phyloP scores from a whole-genome alignment of 2,797 vertebrate species.

The Acanthurus tractus region DNA sequence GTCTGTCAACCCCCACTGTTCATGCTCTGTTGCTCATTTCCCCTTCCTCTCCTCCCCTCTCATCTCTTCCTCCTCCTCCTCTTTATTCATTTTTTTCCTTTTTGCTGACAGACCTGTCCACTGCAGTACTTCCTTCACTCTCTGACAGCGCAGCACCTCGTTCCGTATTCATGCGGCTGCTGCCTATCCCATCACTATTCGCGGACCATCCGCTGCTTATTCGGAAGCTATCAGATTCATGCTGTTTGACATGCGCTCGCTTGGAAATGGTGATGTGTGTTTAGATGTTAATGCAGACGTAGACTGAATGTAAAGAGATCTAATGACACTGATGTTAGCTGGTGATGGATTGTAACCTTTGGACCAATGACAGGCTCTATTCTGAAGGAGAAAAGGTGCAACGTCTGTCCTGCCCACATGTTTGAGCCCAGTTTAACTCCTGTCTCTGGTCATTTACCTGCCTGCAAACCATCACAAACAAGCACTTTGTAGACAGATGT shows the following conservation, averaged over 20 bases:
- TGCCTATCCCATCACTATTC: slow-evolving; percentile 57
- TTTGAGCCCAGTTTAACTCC: slow-evolving; percentile 29
- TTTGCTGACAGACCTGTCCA: slow-evolving; percentile 65
- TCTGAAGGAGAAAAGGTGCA: slow-evolving; percentile 22
- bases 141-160: slow-evolving; percentile 40
- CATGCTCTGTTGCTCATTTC: slow-evolving; percentile 70
- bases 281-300: slow-evolving; percentile 55
- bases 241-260: slow-evolving; percentile 49
- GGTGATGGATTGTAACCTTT: slow-evolving; percentile 67
- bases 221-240: slow-evolving; percentile 51
- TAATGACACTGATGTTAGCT: slow-evolving; percentile 26
- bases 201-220: slow-evolving; percentile 42
- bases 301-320: slow-evolving; percentile 47
- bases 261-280: slow-evolving; percentile 36
- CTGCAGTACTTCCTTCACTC: slow-evolving; percentile 58
- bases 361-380: slow-evolving; percentile 36
- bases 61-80: slow-evolving; percentile 42
- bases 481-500: slow-evolving; percentile 1
- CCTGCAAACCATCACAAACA: slow-evolving; percentile 1
- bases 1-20: slow-evolving; percentile 60
- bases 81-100: slow-evolving; percentile 34
- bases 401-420: slow-evolving; percentile 1
- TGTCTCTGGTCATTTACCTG: slow-evolving; percentile 29
- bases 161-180: slow-evolving; percentile 67
- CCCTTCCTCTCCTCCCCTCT: slow-evolving; percentile 40